A percentile compares a stretch with the other conserved stretches of the same genome.
Conservation (phyloP, 2,888 invertebrate species). For the Smittia sp. region DNA sequence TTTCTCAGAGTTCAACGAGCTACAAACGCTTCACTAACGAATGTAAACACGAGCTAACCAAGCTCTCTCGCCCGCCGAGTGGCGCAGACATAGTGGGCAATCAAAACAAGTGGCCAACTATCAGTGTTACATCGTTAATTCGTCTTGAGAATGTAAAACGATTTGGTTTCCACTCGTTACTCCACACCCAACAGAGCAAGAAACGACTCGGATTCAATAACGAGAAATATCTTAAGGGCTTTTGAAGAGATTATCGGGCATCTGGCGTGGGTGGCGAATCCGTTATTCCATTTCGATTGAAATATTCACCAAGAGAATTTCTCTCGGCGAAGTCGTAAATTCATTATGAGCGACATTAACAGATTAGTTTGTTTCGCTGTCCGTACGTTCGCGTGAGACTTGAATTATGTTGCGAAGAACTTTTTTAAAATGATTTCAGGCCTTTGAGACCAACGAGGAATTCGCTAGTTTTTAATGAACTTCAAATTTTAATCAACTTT, state of each 20-base stretch:
- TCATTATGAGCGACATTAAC: neutral
- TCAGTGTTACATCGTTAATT: slow-evolving; percentile 21
- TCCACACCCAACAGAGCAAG: neutral
- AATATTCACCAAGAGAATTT: slow-evolving; percentile 14
- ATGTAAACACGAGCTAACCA: no score
- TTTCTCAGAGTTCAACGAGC: no score
- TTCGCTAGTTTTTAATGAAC: neutral
- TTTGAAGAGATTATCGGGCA: slow-evolving; percentile 6
- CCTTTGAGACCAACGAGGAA: no score
- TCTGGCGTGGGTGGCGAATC: slow-evolving; percentile 19
- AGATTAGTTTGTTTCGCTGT: neutral
- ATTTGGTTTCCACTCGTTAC: neutral
- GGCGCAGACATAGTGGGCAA: neutral
- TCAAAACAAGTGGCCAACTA: slow-evolving; percentile 8
- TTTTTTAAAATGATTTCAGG: no score
- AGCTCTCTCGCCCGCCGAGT: no score
- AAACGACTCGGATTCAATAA: neutral
- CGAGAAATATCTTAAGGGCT: slow-evolving; percentile 18
- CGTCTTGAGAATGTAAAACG: neutral
- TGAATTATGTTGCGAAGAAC: no score
- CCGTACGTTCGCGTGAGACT: no score
- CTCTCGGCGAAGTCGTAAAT: slow-evolving; percentile 21
- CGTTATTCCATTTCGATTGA: slow-evolving; percentile 16
- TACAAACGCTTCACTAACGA: no score
- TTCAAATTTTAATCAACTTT: slow-evolving; percentile 24